phyloP scores from a whole-genome alignment of 1,140 invertebrate species.

The Ctenoplectra terminalis region DNA sequence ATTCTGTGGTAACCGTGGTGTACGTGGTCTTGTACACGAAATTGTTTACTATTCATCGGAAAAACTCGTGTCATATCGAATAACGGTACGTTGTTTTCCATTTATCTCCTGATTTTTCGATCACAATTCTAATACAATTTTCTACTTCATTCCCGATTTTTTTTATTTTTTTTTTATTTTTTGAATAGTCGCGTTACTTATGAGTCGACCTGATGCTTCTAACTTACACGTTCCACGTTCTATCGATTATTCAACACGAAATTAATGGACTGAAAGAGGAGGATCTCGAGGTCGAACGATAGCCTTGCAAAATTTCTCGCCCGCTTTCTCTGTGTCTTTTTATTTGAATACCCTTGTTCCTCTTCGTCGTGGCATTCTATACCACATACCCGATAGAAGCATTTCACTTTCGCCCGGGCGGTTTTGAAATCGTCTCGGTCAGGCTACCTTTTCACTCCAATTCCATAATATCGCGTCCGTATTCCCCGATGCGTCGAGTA shows the following conservation, averaged over 20 bases:
- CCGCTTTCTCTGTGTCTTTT: conserved; percentile 1
- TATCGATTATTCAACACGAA: too few relatives aligned
- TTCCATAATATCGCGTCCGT: conserved; percentile 22
- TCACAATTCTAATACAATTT: too few relatives aligned
- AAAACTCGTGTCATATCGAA: not conserved
- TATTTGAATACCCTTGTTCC: not conserved
- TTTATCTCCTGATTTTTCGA: too few relatives aligned
- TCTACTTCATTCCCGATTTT: too few relatives aligned
- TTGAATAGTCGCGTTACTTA: too few relatives aligned
- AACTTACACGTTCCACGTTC: too few relatives aligned
- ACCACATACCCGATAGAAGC: conserved; percentile 5
- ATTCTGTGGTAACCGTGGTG: not conserved
- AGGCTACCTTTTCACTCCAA: conserved; percentile 38
- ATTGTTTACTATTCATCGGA: not conserved
- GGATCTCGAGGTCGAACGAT: too few relatives aligned
- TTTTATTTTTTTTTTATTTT: too few relatives aligned
- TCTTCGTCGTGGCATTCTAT: not conserved
- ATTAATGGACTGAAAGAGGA: too few relatives aligned
- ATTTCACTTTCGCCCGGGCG: conserved; percentile 43
- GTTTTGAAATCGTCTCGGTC: conserved; percentile 44
- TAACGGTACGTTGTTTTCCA: too few relatives aligned
- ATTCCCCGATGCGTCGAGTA: not conserved
- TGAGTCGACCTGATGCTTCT: too few relatives aligned
- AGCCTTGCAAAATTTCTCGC: not conserved
- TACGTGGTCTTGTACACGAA: not conserved